These are phyloP conservation scores for Lysandra coridon DNA, from an alignment of 2,888 invertebrate species.

Conservation along the genomic window DNA sequence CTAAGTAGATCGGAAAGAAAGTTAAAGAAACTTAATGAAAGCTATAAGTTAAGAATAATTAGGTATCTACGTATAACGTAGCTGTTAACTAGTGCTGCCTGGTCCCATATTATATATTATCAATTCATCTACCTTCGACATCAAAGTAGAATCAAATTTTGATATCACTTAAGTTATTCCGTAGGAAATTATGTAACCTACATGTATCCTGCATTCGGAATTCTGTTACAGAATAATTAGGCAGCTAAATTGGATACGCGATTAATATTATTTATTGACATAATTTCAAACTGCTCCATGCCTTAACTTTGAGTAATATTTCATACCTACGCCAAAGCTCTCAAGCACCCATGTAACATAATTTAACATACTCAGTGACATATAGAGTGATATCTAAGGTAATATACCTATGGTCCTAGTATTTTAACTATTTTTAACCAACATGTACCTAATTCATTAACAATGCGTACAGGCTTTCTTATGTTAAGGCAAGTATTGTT, in stretches of 20 bases:
- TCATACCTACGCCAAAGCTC: neutral
- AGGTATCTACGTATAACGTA: too few species aligned
- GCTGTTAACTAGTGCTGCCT: too few species aligned
- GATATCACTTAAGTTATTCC: neutral
- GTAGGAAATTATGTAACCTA: neutral
- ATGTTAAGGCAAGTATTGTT: too few species aligned
- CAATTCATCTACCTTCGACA: neutral
- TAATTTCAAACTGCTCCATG: neutral
- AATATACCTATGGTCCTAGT: neutral
- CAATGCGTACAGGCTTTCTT: too few species aligned
- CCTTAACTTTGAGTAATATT: constrained; percentile 1
- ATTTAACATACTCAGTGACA: neutral
- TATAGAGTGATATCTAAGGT: neutral
- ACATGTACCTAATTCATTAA: neutral
- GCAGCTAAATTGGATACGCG: neutral
- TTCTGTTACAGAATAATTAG: constrained; percentile 10
- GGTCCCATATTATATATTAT: too few species aligned
- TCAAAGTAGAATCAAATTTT: neutral
- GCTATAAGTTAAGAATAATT: too few species aligned
- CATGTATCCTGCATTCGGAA: constrained; percentile 1
- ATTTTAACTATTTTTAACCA: neutral
- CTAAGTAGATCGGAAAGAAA: too few species aligned
- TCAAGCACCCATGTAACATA: neutral
- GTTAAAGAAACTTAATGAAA: too few species aligned
- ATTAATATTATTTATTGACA: neutral